Evolutionary conservation across 2,113 vertebrate species (phyloP).

Genomic region (Girardinichthys multiradiatus): DNA sequence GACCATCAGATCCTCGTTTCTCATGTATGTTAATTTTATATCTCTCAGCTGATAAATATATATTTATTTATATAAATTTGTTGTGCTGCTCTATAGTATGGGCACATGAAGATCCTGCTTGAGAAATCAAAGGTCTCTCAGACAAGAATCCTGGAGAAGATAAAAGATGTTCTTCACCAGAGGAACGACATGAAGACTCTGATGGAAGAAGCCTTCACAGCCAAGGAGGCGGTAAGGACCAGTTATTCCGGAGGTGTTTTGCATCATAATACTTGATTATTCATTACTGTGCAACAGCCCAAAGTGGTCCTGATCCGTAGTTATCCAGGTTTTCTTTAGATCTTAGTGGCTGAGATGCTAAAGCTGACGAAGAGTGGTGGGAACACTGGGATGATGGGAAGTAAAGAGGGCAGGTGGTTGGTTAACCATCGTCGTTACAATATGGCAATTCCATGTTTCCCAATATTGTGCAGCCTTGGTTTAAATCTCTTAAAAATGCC

Average conservation of each 20-base stretch:
- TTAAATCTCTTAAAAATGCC: too few relatives aligned
- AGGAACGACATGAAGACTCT: slow-evolving; percentile 72
- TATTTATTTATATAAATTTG: background rate
- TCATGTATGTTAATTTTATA: slow-evolving; percentile 68
- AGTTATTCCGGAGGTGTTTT: background rate
- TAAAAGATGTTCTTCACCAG: slow-evolving; percentile 75
- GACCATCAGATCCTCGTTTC: slow-evolving; percentile 70
- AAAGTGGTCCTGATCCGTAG: too few relatives aligned
- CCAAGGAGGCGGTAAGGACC: slow-evolving; percentile 82
- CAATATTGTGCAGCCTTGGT: too few relatives aligned
- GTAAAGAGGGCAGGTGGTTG: too few relatives aligned
- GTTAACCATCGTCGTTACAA: too few relatives aligned
- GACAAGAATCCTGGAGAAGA: slow-evolving; percentile 73
- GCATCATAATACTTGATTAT: too few relatives aligned
- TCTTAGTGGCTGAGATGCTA: too few relatives aligned
- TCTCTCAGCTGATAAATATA: background rate
- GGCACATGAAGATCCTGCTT: slow-evolving; percentile 66
- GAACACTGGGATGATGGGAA: too few relatives aligned
- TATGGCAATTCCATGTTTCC: too few relatives aligned
- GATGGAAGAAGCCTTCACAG: slow-evolving; percentile 78
- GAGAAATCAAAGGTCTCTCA: slow-evolving; percentile 68
- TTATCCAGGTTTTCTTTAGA: too few relatives aligned
- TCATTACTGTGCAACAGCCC: too few relatives aligned
- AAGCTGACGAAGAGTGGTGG: too few relatives aligned
- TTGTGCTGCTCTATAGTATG: slow-evolving; percentile 48